These are phyloP conservation scores for Brachystomella parvula DNA, from an alignment of 1,140 invertebrate genomes.

Conservation along the genomic window DNA sequence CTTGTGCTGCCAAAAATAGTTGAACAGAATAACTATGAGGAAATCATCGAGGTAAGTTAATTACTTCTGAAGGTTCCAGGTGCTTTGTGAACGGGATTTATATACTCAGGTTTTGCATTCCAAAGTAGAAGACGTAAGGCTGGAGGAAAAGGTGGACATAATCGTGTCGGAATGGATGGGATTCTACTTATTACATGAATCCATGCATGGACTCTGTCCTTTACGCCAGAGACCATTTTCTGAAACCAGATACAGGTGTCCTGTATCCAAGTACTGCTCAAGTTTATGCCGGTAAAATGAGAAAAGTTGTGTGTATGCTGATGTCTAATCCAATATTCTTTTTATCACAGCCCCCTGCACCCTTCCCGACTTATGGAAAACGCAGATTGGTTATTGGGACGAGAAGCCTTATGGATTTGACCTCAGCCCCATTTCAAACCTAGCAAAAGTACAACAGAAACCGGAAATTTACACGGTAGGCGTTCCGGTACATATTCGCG, in stretches of 20 bases:
- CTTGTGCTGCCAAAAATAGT: constrained; percentile 73
- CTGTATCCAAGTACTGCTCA: constrained; percentile 45
- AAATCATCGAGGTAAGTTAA: constrained; percentile 39
- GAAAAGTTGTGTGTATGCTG: no score
- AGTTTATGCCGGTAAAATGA: no score
- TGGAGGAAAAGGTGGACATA: constrained; percentile 79
- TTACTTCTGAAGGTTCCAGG: background rate
- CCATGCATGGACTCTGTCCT: constrained; percentile 92
- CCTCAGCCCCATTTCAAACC: constrained; percentile 20
- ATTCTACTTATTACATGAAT: constrained; percentile 95
- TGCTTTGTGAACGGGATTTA: background rate
- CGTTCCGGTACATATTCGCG: constrained; percentile 10
- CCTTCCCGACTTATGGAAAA: constrained; percentile 50
- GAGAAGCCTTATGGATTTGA: constrained; percentile 40
- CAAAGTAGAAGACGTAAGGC: constrained; percentile 57
- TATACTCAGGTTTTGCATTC: constrained; percentile 49
- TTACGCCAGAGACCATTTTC: constrained; percentile 79
- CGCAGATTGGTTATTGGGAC: constrained; percentile 54
- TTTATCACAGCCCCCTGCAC: constrained; percentile 69
- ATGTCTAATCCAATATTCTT: no score
- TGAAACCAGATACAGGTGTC: constrained; percentile 53
- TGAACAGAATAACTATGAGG: constrained; percentile 43
- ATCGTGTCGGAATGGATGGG: constrained; percentile 99
- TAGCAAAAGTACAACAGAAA: constrained; percentile 18
- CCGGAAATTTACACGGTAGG: constrained; percentile 31